Evolutionary conservation across 2,888 invertebrate species (phyloP).

Genomic region (Oxycera nigricornis): DNA sequence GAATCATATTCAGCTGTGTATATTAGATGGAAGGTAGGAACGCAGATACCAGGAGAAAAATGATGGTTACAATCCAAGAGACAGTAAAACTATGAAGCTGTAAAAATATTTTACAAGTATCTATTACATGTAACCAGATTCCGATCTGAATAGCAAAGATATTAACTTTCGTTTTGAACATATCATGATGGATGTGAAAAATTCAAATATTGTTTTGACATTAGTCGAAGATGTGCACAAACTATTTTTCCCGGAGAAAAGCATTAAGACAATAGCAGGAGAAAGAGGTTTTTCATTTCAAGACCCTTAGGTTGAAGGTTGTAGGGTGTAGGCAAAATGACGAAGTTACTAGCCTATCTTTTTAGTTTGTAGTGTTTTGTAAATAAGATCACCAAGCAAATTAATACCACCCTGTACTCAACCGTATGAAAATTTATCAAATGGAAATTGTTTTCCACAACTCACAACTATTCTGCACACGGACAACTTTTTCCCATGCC

Average conservation of each 20-base stretch:
- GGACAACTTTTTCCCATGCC: not conserved
- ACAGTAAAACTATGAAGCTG: conserved; percentile 8
- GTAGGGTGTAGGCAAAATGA: not conserved
- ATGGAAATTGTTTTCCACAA: conserved; percentile 2
- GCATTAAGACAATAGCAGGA: not conserved
- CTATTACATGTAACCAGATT: conserved; percentile 9
- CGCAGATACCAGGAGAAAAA: not conserved
- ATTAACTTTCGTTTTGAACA: conserved; percentile 19
- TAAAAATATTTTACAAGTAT: conserved; percentile 6
- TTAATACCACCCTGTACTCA: too few species aligned
- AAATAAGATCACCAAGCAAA: too few species aligned
- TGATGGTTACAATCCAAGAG: not conserved
- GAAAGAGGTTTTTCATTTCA: conserved; percentile 1
- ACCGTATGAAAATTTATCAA: too few species aligned
- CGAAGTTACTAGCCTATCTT: not conserved
- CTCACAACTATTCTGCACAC: not conserved
- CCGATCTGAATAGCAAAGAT: conserved; percentile 23
- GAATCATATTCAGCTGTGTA: not conserved
- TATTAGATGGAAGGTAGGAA: not conserved
- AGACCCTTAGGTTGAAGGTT: not conserved
- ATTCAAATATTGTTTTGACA: not conserved
- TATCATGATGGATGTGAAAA: conserved; percentile 16
- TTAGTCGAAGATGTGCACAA: not conserved
- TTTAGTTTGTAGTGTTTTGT: too few species aligned
- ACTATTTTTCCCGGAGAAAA: not conserved